phyloP scores from a whole-genome alignment of 2,113 vertebrate species.

The Chinchilla lanigera region DNA sequence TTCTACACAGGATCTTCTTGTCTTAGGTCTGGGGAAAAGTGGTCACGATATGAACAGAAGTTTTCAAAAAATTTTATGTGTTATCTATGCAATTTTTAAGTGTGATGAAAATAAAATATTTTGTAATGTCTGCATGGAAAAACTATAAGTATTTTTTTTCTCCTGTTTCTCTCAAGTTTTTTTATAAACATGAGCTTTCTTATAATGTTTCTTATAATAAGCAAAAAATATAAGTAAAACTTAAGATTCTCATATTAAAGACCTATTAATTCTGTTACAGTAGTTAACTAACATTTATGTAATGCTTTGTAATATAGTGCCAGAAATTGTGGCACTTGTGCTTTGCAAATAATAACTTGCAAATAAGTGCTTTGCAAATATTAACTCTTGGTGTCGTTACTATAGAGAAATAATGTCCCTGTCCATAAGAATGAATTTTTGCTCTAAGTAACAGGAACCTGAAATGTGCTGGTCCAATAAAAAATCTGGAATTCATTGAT shows the following conservation, averaged over 20 bases:
- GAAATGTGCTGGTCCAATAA: not conserved
- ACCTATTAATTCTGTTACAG: not conserved
- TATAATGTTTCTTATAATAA: no score
- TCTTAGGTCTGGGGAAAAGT: not conserved
- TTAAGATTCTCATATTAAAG: not conserved
- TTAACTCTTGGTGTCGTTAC: not conserved
- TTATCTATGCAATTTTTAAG: not conserved
- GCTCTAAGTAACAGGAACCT: not conserved
- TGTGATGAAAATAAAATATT: not conserved
- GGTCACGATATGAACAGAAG: not conserved
- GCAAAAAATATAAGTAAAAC: constrained; percentile 39
- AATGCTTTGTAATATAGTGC: not conserved
- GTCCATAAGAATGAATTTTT: not conserved
- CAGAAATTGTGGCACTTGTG: not conserved
- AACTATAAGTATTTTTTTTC: not conserved
- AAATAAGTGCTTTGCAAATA: constrained; percentile 5
- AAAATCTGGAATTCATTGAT: not conserved
- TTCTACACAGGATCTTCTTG: not conserved
- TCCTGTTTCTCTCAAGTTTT: constrained; percentile 19
- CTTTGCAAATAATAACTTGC: constrained; percentile 8
- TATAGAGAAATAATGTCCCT: not conserved
- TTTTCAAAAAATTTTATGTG: not conserved
- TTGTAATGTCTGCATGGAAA: not conserved
- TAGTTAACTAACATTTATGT: not conserved
- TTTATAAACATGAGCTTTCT: constrained; percentile 20